A percentile compares a stretch with the other conserved stretches of the same genome.
Evolutionary conservation across 2,797 vertebrate species (phyloP).

Genomic region (Adelosebastes latens): DNA sequence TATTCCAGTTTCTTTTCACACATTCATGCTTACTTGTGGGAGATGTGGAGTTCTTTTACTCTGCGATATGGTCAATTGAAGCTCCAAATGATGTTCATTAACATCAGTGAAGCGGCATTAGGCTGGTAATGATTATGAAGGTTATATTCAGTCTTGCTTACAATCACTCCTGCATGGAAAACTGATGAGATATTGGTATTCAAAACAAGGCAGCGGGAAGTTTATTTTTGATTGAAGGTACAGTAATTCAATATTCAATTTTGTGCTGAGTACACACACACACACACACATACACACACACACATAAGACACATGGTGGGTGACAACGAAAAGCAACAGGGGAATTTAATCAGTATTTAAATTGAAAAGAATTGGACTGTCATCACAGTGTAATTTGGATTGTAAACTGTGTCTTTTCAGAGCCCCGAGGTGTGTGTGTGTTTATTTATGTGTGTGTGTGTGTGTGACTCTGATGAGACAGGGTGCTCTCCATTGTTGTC

Average conservation of each 20-base stretch:
- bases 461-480: slow-evolving; percentile 32
- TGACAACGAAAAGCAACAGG: slow-evolving; percentile 35
- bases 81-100: slow-evolving; percentile 47
- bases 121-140: slow-evolving; percentile 36
- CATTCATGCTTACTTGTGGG: slow-evolving; percentile 1
- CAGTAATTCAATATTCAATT: slow-evolving; percentile 42
- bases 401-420: slow-evolving; percentile 53
- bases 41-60: slow-evolving; percentile 14
- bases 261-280: neutral
- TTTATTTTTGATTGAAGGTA: slow-evolving; percentile 38
- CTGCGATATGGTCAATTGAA: slow-evolving; percentile 23
- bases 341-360: slow-evolving; percentile 68
- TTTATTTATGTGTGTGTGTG: neutral
- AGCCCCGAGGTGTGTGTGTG: neutral
- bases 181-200: slow-evolving; percentile 38
- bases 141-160: slow-evolving; percentile 16
- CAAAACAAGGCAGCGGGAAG: slow-evolving; percentile 11
- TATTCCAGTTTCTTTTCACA: neutral
- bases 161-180: slow-evolving; percentile 4
- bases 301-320: neutral
- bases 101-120: slow-evolving; percentile 19
- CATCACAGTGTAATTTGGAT: slow-evolving; percentile 66
- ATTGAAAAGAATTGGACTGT: slow-evolving; percentile 69
- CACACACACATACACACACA: neutral
- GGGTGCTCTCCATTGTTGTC: slow-evolving; percentile 33